Conservation (phyloP, 2,888 invertebrate species). For the Sylvicola cinctus region DNA sequence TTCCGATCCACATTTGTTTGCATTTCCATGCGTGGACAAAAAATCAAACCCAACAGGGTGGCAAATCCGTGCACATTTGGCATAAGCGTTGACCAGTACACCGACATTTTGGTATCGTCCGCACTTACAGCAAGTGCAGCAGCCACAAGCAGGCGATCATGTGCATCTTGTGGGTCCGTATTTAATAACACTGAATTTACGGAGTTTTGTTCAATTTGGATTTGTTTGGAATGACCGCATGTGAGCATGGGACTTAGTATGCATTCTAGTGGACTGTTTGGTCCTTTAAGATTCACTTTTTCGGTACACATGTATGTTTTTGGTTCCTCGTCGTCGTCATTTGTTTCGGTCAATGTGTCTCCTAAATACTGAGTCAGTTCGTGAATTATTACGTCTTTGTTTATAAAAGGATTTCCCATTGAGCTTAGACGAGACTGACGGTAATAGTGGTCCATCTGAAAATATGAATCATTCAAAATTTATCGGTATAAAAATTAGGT, state of each 20-base stretch:
- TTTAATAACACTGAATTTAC: slow-evolving; percentile 75
- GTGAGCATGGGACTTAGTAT: slow-evolving; percentile 39
- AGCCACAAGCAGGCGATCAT: too few species aligned
- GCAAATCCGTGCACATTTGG: slow-evolving; percentile 73
- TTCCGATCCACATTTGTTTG: slow-evolving; percentile 38
- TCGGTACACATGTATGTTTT: too few species aligned
- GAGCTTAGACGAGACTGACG: too few species aligned
- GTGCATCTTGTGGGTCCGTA: slow-evolving; percentile 41
- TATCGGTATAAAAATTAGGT: too few species aligned
- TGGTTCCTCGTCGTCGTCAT: too few species aligned
- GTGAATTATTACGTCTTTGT: too few species aligned
- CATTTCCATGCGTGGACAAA: slow-evolving; percentile 64
- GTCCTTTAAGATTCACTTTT: slow-evolving; percentile 69
- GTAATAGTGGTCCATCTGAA: too few species aligned
- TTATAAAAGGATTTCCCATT: too few species aligned
- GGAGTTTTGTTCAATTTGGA: slow-evolving; percentile 49
- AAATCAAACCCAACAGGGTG: slow-evolving; percentile 55
- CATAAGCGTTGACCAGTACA: slow-evolving; percentile 45
- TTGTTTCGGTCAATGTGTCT: too few species aligned
- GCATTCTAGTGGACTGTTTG: slow-evolving; percentile 64
- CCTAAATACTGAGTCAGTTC: too few species aligned
- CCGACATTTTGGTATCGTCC: slow-evolving; percentile 32
- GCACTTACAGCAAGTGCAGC: too few species aligned
- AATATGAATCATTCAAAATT: too few species aligned
- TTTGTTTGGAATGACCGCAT: slow-evolving; percentile 33